A percentile compares a stretch with the other conserved stretches of the same genome.
Evolutionary conservation across 2,888 invertebrate species (phyloP).

Genomic region (Amphipyra tragopoginis): DNA sequence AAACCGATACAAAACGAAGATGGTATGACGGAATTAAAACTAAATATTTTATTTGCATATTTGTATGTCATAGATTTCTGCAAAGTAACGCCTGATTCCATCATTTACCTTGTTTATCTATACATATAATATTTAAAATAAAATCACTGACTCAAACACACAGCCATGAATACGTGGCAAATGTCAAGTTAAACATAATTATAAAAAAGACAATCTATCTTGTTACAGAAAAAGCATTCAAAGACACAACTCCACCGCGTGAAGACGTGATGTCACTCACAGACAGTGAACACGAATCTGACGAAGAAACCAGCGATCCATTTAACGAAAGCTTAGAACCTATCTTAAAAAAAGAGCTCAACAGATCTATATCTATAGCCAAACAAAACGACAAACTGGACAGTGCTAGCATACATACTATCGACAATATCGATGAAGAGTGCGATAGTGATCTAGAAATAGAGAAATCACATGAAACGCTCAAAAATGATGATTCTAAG

Average conservation of each 20-base stretch:
- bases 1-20: no score
- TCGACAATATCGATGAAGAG: conserved; percentile 52
- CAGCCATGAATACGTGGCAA: no score
- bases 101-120: no score
- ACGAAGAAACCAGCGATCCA: conserved; percentile 68
- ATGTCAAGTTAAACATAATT: not conserved
- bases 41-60: no score
- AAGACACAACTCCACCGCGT: conserved; percentile 53
- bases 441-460: conserved; percentile 62
- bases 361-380: conserved; percentile 63
- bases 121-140: no score
- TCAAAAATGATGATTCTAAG: conserved; percentile 51
- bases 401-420: conserved; percentile 50
- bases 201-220: conserved; percentile 24
- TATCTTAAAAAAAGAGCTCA: conserved; percentile 74
- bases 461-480: conserved; percentile 59
- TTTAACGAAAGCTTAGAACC: conserved; percentile 81
- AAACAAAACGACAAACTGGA: conserved; percentile 39
- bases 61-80: no score
- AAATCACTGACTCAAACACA: no score
- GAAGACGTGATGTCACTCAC: conserved; percentile 65
- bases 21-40: no score
- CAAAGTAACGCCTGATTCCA: no score
- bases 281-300: conserved; percentile 71
- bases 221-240: conserved; percentile 73